phyloP scores from a whole-genome alignment of 2,888 invertebrate genomes.

The Agonopterix heracliana region DNA sequence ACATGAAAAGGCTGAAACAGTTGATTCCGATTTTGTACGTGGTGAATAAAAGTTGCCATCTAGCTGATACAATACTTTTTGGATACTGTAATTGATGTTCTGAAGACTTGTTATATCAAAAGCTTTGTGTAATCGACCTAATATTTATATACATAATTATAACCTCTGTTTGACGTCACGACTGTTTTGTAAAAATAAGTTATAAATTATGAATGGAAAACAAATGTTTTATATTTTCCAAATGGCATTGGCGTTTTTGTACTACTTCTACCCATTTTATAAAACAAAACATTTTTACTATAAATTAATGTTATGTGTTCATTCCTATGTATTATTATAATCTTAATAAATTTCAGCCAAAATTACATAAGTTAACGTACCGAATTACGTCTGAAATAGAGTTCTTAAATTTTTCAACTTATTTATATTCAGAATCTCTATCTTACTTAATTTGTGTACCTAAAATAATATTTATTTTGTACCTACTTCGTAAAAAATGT shows the following conservation, averaged over 20 bases:
- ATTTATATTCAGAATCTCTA: not conserved
- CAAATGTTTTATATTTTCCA: too few relatives aligned
- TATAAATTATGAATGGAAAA: too few relatives aligned
- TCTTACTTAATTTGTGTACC: not conserved
- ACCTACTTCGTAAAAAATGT: not conserved
- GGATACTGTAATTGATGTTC: not conserved
- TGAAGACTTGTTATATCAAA: not conserved
- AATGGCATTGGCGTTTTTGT: too few relatives aligned
- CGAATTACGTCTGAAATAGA: not conserved
- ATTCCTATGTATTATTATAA: too few relatives aligned
- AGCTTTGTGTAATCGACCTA: not conserved
- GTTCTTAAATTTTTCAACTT: not conserved
- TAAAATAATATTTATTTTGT: not conserved
- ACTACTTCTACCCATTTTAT: too few relatives aligned
- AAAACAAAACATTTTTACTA: too few relatives aligned
- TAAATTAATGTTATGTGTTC: too few relatives aligned
- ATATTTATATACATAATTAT: too few relatives aligned
- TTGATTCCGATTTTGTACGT: constrained; percentile 54
- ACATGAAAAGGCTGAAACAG: constrained; percentile 69
- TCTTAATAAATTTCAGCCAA: not conserved
- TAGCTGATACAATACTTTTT: constrained; percentile 2
- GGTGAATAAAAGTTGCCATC: constrained; percentile 9
- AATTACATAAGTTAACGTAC: not conserved
- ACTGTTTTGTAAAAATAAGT: too few relatives aligned
- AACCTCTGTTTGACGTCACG: too few relatives aligned